Percentiles rank a stretch among this genome's conserved stretches.
Conservation (phyloP, 2,797 vertebrate genomes). For the Huso huso region DNA sequence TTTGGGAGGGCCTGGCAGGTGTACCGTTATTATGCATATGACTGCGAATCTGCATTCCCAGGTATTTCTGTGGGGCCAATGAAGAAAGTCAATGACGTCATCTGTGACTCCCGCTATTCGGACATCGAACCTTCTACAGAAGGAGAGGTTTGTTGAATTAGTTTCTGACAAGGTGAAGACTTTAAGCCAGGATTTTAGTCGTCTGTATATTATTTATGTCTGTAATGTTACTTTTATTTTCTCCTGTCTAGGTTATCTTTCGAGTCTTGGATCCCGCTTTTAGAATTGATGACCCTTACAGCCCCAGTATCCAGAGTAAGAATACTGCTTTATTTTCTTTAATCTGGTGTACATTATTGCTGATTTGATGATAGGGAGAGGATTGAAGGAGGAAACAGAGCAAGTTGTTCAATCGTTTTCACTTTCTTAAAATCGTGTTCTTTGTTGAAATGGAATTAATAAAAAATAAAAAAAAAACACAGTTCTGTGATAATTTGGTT, state of each 20-base stretch:
- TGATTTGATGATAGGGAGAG: neutral
- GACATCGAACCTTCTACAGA: conserved; percentile 95
- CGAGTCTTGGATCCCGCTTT: conserved; percentile 90
- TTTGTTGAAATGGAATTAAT: no score
- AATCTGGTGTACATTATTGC: neutral
- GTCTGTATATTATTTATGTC: neutral
- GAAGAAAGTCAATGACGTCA: conserved; percentile 89
- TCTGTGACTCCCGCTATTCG: conserved; percentile 91
- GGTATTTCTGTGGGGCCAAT: conserved; percentile 75
- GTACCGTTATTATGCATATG: conserved; percentile 92
- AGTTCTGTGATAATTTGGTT: no score
- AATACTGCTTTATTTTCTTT: conserved; percentile 12
- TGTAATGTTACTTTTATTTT: neutral
- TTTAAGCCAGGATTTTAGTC: no score
- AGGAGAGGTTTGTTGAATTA: conserved; percentile 73
- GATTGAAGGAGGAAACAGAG: no score
- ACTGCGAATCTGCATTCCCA: conserved; percentile 85
- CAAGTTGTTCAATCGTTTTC: no score
- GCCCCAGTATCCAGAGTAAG: conserved; percentile 88
- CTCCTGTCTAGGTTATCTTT: conserved; percentile 77
- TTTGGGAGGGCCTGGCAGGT: conserved; percentile 86
- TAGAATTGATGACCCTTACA: conserved; percentile 89
- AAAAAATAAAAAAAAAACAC: no score
- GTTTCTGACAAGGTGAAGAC: neutral
- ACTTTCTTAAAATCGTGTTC: no score